Evolutionary conservation across 2,888 invertebrate genomes (phyloP), one percentile per base, ranked within the genome.

Genomic region (Eurytoma adleriae): DNA sequence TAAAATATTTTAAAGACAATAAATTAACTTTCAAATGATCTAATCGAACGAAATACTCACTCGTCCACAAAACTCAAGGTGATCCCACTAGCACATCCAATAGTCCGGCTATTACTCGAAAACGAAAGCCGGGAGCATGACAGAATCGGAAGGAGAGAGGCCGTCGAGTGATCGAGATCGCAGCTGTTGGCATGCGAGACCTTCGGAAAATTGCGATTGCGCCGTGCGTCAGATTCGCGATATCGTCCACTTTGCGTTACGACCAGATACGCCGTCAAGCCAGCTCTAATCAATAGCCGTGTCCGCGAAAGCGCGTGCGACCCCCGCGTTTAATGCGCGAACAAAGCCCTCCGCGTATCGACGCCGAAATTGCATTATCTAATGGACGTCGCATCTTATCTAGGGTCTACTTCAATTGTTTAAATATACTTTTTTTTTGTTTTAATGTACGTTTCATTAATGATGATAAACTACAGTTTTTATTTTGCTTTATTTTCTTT

Each of bases 141-240:
- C 40, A 40, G 40, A 40, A 40, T 40, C 40, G 40, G 7, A 40
- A 61, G 50, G 69, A 73, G 68, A 30, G 27, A 72, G 56, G 56
- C 67, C 68, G 18, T 24, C 69, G 69, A 74, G 54, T 74, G 79
- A 79, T 79, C 48, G 73, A 56, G 69, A 78, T 72, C 78, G 72
- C 57, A 12, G 75, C 57, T 27, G 48, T 64, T 64, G 64, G 64
- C 64, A 40, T 40, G 40, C 40, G 40, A 40, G 40, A 40, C 40
- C 30, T 40, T 40, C 40, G 40, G 40, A 40, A 40, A 40, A 40
- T 40, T 27, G 40, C 52, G 40, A 40, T 74, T 14, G 20, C 20
- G 18, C 10, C 27, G 48, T 14, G 16, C 62, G 40, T 13, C 54
- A 40, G 18, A 30, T 54, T n/a, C 27, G 3, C 52, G 4, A 54